These are phyloP conservation scores for Phrynocephalus versicolor DNA, from an alignment of 2,113 vertebrate genomes.

Conservation along the genomic window DNA sequence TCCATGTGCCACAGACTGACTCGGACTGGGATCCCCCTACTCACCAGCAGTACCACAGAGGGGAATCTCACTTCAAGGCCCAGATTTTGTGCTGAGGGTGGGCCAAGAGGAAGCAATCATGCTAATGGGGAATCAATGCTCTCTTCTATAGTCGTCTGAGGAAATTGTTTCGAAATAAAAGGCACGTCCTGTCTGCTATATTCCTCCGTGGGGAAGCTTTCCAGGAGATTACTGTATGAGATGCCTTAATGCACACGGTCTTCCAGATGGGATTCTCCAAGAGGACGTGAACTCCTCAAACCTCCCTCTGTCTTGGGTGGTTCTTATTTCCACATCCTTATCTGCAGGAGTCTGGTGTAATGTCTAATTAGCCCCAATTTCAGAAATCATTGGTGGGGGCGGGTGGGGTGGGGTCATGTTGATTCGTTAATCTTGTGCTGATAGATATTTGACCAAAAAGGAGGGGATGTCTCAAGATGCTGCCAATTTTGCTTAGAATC, in stretches of 20 bases:
- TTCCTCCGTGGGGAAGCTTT: background rate
- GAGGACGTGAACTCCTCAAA: background rate
- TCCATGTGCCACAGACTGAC: too few relatives aligned
- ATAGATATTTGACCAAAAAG: too few relatives aligned
- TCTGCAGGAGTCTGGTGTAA: background rate
- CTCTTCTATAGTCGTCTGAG: constrained; percentile 14
- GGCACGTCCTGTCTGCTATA: background rate
- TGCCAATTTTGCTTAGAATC: too few relatives aligned
- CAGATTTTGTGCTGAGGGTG: constrained; percentile 3
- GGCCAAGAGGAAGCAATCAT: background rate
- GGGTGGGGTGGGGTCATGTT: too few relatives aligned
- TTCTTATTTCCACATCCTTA: background rate
- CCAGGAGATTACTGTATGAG: constrained; percentile 7
- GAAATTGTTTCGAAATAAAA: constrained; percentile 31
- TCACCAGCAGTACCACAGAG: too few relatives aligned
- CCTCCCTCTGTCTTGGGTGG: accelerated
- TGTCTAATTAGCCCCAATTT: background rate
- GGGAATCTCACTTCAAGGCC: too few relatives aligned
- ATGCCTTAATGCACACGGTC: constrained; percentile 15
- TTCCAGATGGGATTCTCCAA: background rate
- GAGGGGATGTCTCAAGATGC: too few relatives aligned
- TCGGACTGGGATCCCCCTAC: too few relatives aligned
- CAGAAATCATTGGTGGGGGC: too few relatives aligned
- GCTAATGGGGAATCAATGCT: constrained; percentile 23
- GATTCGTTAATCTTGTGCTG: too few relatives aligned